Base-by-base conservation (phyloP, 2,888 invertebrate genomes). In the Orchesellides sinensis region DNA sequence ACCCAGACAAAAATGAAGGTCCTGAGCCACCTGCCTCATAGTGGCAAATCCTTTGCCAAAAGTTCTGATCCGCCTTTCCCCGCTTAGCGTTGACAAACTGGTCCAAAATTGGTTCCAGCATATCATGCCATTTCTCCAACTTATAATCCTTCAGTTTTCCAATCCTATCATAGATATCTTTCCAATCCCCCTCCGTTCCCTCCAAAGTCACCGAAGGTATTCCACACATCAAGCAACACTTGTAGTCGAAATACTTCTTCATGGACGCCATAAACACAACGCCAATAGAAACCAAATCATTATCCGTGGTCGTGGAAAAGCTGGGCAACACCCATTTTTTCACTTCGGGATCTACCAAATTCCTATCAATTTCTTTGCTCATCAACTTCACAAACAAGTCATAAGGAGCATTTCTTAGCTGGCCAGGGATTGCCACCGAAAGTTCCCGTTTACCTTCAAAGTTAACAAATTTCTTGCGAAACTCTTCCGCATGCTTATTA, bases 211-310 rank as follows among this genome's bases (percentile, higher is more conserved):
- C 29, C 12, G 14, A n/a, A 1, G 83, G 83, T 29, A 83, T 83
- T 56, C 75, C 83, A 47, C 80, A 80, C 10, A n/a, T 2, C 12
- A 83, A 45, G 12, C 25, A 29, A 17, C 2, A 80, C n/a, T 40
- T 54, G 56, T 80, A 83, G 19, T 69, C 61, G 40, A 83, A 83
- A 63, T 83, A 83, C 29, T 83, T 79, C 35, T 83, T 83, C 79
- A 83, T 79, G 0, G 79, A 52, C 10, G 79, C 79, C 83, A 83
- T 83, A 47, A 83, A 83, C 0, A 83, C 80, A 14, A 80, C 83
- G 3, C 83, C 83, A 17, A 47, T 27, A 0, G 75, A 17, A 17
- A 83, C 75, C 17, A 59, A 35, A 27, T 83, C 83, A 25, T 75
- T 74, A n/a, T 74, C 66, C 12, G 80, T 83, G 2, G 83, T 75